A percentile compares a stretch with the other conserved stretches of the same genome.
These are phyloP conservation scores for Drusus annulatus DNA, from an alignment of 1,140 invertebrate genomes.

Conservation along the genomic window DNA sequence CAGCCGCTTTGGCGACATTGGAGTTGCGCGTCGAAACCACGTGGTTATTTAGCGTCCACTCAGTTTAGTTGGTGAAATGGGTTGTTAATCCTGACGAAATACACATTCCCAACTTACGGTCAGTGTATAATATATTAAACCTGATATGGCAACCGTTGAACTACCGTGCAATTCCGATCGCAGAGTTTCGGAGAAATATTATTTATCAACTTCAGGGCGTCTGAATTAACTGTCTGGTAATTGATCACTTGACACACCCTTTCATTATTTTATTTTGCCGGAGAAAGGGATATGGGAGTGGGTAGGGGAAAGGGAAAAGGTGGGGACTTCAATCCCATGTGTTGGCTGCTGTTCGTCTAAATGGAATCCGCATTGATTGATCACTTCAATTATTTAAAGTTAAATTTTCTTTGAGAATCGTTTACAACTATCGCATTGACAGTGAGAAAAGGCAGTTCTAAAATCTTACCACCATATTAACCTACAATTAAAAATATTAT, in stretches of 20 bases:
- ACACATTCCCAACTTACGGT: no score
- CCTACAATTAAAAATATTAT: no score
- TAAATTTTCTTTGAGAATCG: no score
- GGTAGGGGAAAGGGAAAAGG: neutral
- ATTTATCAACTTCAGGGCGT: conserved; percentile 52
- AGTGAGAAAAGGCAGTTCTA: no score
- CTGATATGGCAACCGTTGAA: neutral
- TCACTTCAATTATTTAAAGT: conserved; percentile 28
- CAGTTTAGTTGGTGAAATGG: no score
- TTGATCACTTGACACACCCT: conserved; percentile 58
- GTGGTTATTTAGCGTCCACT: no score
- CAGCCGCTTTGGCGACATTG: no score
- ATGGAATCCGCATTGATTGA: conserved; percentile 50
- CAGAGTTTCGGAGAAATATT: conserved; percentile 44
- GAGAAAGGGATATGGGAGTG: neutral
- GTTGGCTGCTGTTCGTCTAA: conserved; percentile 39
- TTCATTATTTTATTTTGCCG: conserved; percentile 48
- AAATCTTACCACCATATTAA: no score
- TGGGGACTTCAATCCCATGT: conserved; percentile 52
- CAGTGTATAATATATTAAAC: no score
- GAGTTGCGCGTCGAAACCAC: no score
- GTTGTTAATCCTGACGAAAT: no score
- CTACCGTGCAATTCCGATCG: neutral
- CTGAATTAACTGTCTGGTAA: conserved; percentile 56
- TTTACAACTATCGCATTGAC: no score